A percentile compares a stretch with the other conserved stretches of the same genome.
Conservation (phyloP, 2,113 vertebrate species). For the Cisticola juncidis region DNA sequence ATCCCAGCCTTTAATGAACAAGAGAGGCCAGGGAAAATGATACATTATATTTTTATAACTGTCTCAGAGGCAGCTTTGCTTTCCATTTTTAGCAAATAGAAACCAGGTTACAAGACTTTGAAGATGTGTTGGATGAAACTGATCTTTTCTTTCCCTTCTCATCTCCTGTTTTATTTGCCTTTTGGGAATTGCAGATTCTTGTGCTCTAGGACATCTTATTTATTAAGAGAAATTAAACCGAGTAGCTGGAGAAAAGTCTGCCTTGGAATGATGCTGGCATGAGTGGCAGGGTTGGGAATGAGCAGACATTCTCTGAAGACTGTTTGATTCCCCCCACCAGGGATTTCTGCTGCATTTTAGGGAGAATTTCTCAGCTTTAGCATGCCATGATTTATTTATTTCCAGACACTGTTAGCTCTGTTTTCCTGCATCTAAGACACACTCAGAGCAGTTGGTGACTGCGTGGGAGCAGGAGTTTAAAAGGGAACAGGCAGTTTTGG, state of each 20-base stretch:
- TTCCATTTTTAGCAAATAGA: conserved; percentile 53
- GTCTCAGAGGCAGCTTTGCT: conserved; percentile 11
- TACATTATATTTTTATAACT: neutral
- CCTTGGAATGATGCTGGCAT: neutral
- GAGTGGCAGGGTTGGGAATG: neutral
- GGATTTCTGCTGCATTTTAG: neutral
- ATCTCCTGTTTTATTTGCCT: neutral
- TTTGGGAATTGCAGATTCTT: neutral
- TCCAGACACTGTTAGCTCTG: neutral
- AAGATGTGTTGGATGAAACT: neutral
- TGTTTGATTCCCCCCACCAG: neutral
- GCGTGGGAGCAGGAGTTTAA: neutral
- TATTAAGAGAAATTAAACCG: neutral
- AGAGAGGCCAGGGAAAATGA: conserved; percentile 10
- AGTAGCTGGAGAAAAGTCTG: neutral
- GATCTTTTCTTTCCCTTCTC: neutral
- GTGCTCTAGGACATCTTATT: neutral
- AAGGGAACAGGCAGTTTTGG: neutral
- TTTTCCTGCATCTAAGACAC: neutral
- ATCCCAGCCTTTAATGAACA: conserved; percentile 17
- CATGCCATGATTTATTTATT: neutral
- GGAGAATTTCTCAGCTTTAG: neutral
- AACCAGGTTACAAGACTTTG: neutral
- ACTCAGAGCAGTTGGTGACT: neutral
- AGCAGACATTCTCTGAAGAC: neutral